Evolutionary conservation across 2,797 vertebrate genomes (phyloP), one percentile per base, ranked within the genome.

Genomic region (Octomys mimax): DNA sequence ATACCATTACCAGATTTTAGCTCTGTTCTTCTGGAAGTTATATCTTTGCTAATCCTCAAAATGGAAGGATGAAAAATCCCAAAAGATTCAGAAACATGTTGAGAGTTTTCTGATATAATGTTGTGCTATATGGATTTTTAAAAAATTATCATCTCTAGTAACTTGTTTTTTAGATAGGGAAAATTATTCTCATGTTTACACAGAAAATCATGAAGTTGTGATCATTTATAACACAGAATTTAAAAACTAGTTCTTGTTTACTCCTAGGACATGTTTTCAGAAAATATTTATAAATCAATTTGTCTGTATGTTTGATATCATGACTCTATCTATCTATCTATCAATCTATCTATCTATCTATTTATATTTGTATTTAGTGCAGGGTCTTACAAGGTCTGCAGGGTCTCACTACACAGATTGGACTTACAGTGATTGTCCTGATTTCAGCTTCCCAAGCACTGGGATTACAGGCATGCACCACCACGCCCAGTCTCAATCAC

Each of bases 181-280:
- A 79, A 92, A 82, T 71, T 66, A 66, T 77, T 68, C 94, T 90
- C 59, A 92, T n/a, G 52, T 96, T 96, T 66, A 95, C 39, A 95
- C 0, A 77, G 79, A 88, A 95, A 96, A 96, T 62, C 33, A 83
- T 22, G 81, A 95, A 57, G 18, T 0, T 64, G 39, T 18, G n/a
- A 92, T 71, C 12, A 87, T 3, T 59, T 85, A 31, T 64, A 93
- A 66, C 1, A 77, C 6, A 70, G 16, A 92, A 92, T 84, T 78
- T 68, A 77, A 46, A 92, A 73, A 77, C 26, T 54, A 59, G 75
- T 70, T 19, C 24, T 14, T 71, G 21, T 1, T 88, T 13, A 57
- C 36, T 61, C 73, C 24, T 49, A 36, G n/a, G 39, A 68, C 2
- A 71, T 39, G 21, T 54, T 61, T 66, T 78, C 39, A 39, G 61